Percentiles rank a stretch among this genome's conserved stretches.
These are phyloP conservation scores for Phthorimaea operculella DNA, from an alignment of 1,140 invertebrate genomes.

Conservation along the genomic window DNA sequence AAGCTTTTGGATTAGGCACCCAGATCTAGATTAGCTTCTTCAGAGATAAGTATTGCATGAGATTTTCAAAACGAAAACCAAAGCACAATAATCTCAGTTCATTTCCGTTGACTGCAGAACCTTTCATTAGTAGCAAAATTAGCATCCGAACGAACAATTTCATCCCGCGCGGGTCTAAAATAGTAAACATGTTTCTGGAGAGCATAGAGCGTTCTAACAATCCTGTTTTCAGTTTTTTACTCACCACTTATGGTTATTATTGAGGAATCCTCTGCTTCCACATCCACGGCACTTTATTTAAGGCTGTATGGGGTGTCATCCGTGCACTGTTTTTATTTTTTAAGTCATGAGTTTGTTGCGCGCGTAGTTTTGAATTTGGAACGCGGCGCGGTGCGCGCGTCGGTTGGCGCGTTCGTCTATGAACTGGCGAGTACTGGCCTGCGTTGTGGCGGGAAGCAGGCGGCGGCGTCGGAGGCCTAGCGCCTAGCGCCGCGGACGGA, in stretches of 20 bases:
- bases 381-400: slow-evolving; percentile 25
- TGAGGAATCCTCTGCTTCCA: slow-evolving; percentile 15
- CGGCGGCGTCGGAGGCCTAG: background rate
- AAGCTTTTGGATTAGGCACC: too few relatives aligned
- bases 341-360: slow-evolving; percentile 22
- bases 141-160: background rate
- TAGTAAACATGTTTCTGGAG: slow-evolving; percentile 18
- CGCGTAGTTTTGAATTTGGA: slow-evolving; percentile 23
- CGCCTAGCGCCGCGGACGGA: background rate
- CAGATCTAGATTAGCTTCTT: too few relatives aligned
- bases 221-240: slow-evolving; percentile 20
- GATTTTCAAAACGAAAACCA: too few relatives aligned
- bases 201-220: slow-evolving; percentile 16
- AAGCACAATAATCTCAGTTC: too few relatives aligned
- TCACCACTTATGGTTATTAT: slow-evolving; percentile 25
- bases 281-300: slow-evolving; percentile 16
- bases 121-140: slow-evolving; percentile 14
- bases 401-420: slow-evolving; percentile 30
- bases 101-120: background rate
- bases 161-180: slow-evolving; percentile 4
- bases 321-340: slow-evolving; percentile 17
- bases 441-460: background rate
- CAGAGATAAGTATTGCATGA: too few relatives aligned
- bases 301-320: slow-evolving; percentile 10
- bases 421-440: slow-evolving; percentile 25